A percentile compares a stretch with the other conserved stretches of the same genome.
phyloP scores from a whole-genome alignment of 2,888 invertebrate genomes.

The Mythimna ferrago region DNA sequence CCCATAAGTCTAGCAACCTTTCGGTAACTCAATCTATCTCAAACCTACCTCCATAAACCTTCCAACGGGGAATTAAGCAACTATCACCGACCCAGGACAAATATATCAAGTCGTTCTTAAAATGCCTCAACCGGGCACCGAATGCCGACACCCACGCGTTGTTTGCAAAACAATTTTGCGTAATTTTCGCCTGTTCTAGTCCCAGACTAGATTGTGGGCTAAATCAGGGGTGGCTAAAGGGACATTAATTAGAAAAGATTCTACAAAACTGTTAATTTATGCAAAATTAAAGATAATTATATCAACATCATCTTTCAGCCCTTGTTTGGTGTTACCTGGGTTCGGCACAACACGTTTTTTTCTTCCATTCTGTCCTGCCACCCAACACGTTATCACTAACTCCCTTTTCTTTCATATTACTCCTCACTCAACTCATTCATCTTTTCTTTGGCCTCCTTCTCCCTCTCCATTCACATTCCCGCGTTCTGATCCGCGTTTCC shows the following conservation, averaged over 20 bases:
- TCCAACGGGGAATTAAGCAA: constrained; percentile 41
- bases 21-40: constrained; percentile 38
- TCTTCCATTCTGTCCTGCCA: no score
- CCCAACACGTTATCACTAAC: no score
- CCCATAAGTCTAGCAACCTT: constrained; percentile 18
- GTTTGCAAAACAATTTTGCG: constrained; percentile 69
- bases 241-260: background rate
- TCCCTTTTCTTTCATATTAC: no score
- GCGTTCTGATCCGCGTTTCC: no score
- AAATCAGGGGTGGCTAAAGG: constrained; percentile 39
- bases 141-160: constrained; percentile 64
- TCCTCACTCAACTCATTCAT: no score
- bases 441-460: no score
- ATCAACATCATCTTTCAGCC: no score
- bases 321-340: no score
- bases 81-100: constrained; percentile 44
- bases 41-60: constrained; percentile 18
- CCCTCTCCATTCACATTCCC: no score
- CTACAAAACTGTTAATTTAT: no score
- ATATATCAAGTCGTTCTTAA: constrained; percentile 63
- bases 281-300: no score
- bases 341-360: no score
- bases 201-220: constrained; percentile 52
- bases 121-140: constrained; percentile 61
- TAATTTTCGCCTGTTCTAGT: constrained; percentile 68